These are phyloP conservation scores for Palythoa grandiflora DNA, from an alignment of 92 coral and sea anemone genomes.

Conservation along the genomic window DNA sequence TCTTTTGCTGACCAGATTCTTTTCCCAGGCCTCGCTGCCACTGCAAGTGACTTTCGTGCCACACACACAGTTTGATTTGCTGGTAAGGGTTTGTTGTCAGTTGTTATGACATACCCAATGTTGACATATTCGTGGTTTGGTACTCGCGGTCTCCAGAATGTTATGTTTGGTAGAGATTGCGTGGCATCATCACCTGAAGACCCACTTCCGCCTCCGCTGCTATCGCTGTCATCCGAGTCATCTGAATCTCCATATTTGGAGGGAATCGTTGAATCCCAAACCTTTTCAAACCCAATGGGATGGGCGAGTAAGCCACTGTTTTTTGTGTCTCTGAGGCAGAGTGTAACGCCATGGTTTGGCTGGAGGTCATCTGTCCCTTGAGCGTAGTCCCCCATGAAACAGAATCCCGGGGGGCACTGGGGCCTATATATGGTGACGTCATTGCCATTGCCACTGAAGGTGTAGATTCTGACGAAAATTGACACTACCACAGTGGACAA, in stretches of 20 bases:
- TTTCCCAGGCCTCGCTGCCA: constrained; percentile 69
- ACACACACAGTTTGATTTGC: constrained; percentile 58
- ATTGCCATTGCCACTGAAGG: constrained; percentile 58
- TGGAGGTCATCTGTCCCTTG: constrained; percentile 64
- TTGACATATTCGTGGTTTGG: constrained; percentile 68
- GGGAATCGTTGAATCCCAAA: constrained; percentile 69
- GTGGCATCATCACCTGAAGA: constrained; percentile 51
- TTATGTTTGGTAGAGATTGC: constrained; percentile 33
- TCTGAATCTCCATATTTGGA: constrained; percentile 44
- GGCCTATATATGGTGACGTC: constrained; percentile 82
- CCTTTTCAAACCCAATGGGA: constrained; percentile 67
- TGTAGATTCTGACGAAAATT: constrained; percentile 67
- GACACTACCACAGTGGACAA: constrained; percentile 64
- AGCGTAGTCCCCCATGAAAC: constrained; percentile 86
- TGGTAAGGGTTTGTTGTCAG: constrained; percentile 70
- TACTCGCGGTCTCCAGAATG: constrained; percentile 79
- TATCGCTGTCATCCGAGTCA: constrained; percentile 54
- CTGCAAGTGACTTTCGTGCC: constrained; percentile 70
- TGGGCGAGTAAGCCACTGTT: constrained; percentile 45
- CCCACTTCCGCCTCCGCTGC: constrained; percentile 48
- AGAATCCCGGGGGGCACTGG: constrained; percentile 85
- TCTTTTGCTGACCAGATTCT: constrained; percentile 74
- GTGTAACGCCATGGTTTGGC: constrained; percentile 78
- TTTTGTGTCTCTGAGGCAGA: constrained; percentile 59
- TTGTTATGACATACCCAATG: constrained; percentile 73